Evolutionary conservation across 2,888 invertebrate species (phyloP).

Genomic region (Antitype chi): DNA sequence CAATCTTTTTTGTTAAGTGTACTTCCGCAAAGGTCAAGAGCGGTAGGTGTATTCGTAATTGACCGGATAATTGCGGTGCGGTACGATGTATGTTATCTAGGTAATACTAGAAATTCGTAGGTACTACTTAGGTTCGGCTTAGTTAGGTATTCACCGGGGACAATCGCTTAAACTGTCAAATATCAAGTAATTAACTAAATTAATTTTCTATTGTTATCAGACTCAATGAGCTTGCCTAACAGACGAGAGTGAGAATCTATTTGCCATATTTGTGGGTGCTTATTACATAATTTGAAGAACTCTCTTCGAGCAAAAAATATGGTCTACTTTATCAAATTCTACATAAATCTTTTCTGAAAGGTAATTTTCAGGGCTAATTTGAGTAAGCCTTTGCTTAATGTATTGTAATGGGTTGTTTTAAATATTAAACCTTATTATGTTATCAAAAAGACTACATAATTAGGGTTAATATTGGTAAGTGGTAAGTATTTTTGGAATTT

Average conservation of each 20-base stretch:
- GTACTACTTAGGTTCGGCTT: neutral
- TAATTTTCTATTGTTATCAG: no score
- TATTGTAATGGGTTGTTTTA: no score
- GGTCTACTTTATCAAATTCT: neutral
- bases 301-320: neutral
- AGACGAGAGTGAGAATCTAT: slow-evolving; percentile 14
- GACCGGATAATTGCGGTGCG: slow-evolving; percentile 10
- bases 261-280: neutral
- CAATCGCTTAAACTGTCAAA: slow-evolving; percentile 1
- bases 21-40: slow-evolving; percentile 32
- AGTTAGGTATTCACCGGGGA: neutral
- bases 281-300: neutral
- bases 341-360: neutral
- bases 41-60: slow-evolving; percentile 15
- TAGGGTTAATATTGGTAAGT: no score
- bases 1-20: slow-evolving; percentile 13
- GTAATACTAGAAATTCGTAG: slow-evolving; percentile 2
- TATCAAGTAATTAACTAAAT: no score
- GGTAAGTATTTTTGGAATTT: neutral
- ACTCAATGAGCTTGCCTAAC: no score
- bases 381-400: neutral
- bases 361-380: neutral
- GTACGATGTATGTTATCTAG: slow-evolving; percentile 13
- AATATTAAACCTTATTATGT: no score
- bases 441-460: no score